These are phyloP conservation scores for Menidia beryllina DNA, from an alignment of 2,113 vertebrate genomes.

Conservation along the genomic window DNA sequence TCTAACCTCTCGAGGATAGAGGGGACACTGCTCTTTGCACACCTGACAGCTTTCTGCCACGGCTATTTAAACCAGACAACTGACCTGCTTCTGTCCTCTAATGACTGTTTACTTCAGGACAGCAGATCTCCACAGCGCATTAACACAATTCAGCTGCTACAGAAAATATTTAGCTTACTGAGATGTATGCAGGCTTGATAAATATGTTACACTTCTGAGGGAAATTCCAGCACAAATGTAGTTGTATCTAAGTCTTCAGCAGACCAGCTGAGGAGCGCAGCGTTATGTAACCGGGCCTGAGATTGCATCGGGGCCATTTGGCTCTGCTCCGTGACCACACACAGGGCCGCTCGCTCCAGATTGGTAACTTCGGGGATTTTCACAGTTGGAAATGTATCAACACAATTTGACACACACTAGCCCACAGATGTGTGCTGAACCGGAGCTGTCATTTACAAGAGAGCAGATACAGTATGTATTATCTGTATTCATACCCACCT, in stretches of 20 bases:
- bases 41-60: slow-evolving; percentile 12
- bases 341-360: slow-evolving; percentile 24
- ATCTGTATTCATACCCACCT: slow-evolving; percentile 18
- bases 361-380: slow-evolving; percentile 47
- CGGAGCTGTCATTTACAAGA: slow-evolving; percentile 2
- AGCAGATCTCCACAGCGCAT: neutral
- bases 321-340: slow-evolving; percentile 45
- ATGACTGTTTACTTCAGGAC: slow-evolving; percentile 17
- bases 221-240: neutral
- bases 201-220: neutral
- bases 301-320: slow-evolving; percentile 47
- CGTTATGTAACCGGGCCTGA: slow-evolving; percentile 50
- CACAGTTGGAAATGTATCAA: slow-evolving; percentile 42
- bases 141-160: neutral
- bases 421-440: slow-evolving; percentile 20
- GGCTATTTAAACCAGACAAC: slow-evolving; percentile 39
- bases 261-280: slow-evolving; percentile 13
- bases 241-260: neutral
- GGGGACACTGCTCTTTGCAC: slow-evolving; percentile 32
- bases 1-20: slow-evolving; percentile 10
- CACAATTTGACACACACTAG: slow-evolving; percentile 43
- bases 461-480: neutral
- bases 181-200: neutral
- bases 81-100: slow-evolving; percentile 35
- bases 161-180: neutral